Conservation (phyloP, 30 jellyfish, hydroid and myxozoan species). For the Aurelia sp. region DNA sequence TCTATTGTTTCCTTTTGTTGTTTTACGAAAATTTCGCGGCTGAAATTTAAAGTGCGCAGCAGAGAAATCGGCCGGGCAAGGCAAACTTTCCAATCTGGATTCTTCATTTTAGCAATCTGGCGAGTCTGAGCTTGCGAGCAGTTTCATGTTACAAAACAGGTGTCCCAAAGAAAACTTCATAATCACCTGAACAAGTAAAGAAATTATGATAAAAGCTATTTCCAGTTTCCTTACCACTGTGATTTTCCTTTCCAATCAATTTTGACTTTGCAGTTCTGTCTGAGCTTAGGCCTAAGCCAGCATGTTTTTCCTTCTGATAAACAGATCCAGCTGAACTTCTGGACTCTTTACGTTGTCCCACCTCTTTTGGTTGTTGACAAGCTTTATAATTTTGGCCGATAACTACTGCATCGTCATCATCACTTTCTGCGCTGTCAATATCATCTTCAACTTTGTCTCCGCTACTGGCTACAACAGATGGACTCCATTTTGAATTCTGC, state of each 20-base stretch:
- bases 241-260: not conserved
- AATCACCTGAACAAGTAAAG: no score
- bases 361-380: not conserved
- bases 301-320: not conserved
- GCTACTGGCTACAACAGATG: conserved; percentile 8
- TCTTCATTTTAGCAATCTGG: no score
- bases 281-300: not conserved
- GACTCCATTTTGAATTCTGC: conserved; percentile 53
- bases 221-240: not conserved
- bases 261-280: not conserved
- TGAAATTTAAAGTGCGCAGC: no score
- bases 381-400: conserved; percentile 7
- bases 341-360: no score
- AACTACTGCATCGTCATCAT: conserved; percentile 58
- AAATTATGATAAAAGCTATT: not conserved
- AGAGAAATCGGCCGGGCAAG: no score
- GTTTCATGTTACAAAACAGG: no score
- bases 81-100: no score
- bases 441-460: conserved; percentile 24
- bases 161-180: no score
- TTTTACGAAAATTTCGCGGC: no score
- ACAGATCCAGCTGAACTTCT: no score
- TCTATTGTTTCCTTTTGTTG: no score
- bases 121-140: no score
- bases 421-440: conserved; percentile 6